A percentile compares a stretch with the other conserved stretches of the same genome.
Evolutionary conservation across 2,113 vertebrate genomes (phyloP).

Genomic region (Paramormyrops kingsleyae): DNA sequence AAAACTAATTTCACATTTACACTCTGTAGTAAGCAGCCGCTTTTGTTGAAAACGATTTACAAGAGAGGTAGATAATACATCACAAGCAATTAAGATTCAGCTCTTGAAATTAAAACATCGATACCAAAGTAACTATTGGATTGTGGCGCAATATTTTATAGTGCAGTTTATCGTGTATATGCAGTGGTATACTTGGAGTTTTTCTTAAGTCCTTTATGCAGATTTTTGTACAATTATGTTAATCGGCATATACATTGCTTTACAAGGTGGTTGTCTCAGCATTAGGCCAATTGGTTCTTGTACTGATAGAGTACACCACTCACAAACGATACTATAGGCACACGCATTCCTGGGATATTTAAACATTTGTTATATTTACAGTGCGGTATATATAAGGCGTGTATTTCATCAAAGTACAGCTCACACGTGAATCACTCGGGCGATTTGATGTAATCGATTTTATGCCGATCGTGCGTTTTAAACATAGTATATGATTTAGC

Average conservation of each 20-base stretch:
- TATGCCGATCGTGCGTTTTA: background rate
- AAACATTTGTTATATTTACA: constrained; percentile 45
- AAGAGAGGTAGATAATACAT: background rate
- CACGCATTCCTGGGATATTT: constrained; percentile 52
- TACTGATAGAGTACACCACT: background rate
- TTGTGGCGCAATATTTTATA: background rate
- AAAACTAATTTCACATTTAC: background rate
- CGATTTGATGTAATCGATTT: background rate
- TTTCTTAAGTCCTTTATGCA: background rate
- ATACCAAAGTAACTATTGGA: background rate
- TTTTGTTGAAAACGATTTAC: background rate
- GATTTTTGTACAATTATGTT: background rate
- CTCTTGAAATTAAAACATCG: background rate
- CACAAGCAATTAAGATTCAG: background rate
- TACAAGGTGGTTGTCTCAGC: background rate
- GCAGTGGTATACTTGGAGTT: background rate
- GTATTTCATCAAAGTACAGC: background rate
- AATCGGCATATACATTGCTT: background rate
- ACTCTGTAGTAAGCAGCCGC: background rate
- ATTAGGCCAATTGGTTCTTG: background rate
- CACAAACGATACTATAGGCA: background rate
- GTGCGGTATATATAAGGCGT: background rate
- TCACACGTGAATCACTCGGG: background rate
- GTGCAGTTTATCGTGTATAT: background rate
- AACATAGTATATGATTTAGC: background rate